Percentiles rank a stretch among this genome's conserved stretches.
These are phyloP conservation scores for Chelon auratus DNA, from an alignment of 2,797 vertebrate species.

Conservation along the genomic window DNA sequence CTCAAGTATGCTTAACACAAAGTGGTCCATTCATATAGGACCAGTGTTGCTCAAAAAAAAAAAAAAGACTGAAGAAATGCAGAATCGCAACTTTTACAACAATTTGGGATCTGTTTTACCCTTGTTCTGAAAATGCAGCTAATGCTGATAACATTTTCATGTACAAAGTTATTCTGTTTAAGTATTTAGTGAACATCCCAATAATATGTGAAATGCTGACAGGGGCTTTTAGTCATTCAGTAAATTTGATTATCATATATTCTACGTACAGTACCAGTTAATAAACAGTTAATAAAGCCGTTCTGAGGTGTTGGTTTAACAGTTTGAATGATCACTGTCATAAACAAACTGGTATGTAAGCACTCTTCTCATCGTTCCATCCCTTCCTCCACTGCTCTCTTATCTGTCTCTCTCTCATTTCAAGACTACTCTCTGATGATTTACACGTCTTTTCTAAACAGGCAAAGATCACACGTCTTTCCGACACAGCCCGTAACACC, in stretches of 20 bases:
- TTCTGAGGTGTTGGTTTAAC: conserved; percentile 39
- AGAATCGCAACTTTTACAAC: too few species aligned
- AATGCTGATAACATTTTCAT: not conserved
- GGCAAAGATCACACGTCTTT: conserved; percentile 71
- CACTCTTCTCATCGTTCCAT: conserved; percentile 39
- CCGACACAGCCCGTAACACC: conserved; percentile 47
- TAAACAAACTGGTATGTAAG: conserved; percentile 67
- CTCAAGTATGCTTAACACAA: too few species aligned
- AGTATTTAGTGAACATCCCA: not conserved
- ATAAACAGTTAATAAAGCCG: conserved; percentile 4
- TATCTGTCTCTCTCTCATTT: conserved; percentile 70
- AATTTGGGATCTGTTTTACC: too few species aligned
- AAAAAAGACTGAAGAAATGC: too few species aligned
- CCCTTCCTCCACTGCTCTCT: conserved; percentile 37
- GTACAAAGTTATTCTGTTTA: not conserved
- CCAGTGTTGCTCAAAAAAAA: too few species aligned
- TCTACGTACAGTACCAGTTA: not conserved
- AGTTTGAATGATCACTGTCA: conserved; percentile 63
- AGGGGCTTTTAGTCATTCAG: not conserved
- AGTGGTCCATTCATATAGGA: too few species aligned
- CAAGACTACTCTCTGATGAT: conserved; percentile 72
- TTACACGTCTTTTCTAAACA: conserved; percentile 74
- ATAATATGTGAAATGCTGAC: not conserved
- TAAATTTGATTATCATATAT: not conserved
- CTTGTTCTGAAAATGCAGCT: too few species aligned